These are phyloP conservation scores for Pangasius djambal DNA, from an alignment of 2,797 vertebrate species.

Conservation along the genomic window DNA sequence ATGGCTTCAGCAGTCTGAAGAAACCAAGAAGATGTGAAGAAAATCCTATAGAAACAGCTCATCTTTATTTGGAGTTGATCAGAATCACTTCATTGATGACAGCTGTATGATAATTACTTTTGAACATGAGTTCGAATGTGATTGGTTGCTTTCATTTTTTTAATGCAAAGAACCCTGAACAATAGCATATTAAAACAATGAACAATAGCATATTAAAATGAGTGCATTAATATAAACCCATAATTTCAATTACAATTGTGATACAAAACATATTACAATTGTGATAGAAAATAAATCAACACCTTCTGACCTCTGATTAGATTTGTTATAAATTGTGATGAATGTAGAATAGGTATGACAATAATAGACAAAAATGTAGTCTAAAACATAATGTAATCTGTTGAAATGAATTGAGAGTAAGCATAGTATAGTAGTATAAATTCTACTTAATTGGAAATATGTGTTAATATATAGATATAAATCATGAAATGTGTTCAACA, in stretches of 20 bases:
- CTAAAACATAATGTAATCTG: not conserved
- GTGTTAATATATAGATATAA: not conserved
- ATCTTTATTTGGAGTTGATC: not conserved
- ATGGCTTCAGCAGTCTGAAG: not conserved
- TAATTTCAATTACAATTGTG: not conserved
- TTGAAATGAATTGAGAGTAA: not conserved
- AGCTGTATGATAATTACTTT: too few species aligned
- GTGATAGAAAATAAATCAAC: not conserved
- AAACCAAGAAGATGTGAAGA: not conserved
- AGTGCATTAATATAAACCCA: not conserved
- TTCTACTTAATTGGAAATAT: not conserved
- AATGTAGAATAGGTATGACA: not conserved
- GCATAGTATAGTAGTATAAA: not conserved
- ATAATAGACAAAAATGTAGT: not conserved
- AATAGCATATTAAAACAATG: too few species aligned
- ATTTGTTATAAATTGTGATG: not conserved
- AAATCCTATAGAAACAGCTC: not conserved
- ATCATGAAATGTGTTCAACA: slow-evolving; percentile 1
- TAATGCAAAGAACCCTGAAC: too few species aligned
- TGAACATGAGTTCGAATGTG: too few species aligned
- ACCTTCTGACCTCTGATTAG: not conserved
- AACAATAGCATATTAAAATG: not conserved
- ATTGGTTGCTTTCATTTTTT: too few species aligned
- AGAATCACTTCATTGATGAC: not conserved
- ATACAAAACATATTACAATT: not conserved